Base-by-base conservation (phyloP, 2,888 invertebrate species). In the Onchidella celtica region DNA sequence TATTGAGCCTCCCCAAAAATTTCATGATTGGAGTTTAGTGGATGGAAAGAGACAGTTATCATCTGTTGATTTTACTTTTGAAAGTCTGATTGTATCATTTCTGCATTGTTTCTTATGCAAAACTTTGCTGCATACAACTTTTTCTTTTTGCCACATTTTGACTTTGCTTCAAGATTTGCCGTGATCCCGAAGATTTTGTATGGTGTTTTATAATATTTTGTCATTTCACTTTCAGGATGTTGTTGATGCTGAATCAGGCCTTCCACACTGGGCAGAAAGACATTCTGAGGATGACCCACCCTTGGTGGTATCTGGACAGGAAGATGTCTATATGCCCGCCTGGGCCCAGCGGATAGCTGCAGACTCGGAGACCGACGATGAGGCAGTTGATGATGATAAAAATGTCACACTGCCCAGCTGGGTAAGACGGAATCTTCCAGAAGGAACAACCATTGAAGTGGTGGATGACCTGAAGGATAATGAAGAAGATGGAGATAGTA, bases 401-500 rank as follows among this genome's bases (percentile, higher is more conserved):
- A 68, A 59, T 24, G 47, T 63, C 17, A 65, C 36, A 11, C 81
- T 89, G 40, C 89, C 89, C 34, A 63, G 73, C 32, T 89, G 88
- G 88, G 88, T 86, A 0, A 36, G 81, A 40, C 84, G 84, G 36
- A 85, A 83, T 9, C 82, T 79, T 4, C 76, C 80, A n/a, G 79
- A 81, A 17, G 82, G 75, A 29, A 81, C 81, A 17, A 38, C 81
- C 57, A 40, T 68, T 72, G 59, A 78, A 79, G 75, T 75, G n/a
- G 17, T 17, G 47, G 66, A 57, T 74, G 57, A 34, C 27, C 21
- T 65, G 3, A 40, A 36, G 69, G 68, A 76, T 40, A 72, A 81
- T 36, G 34, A 38, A 27, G 61, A n/a, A 14, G 38, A 75, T 57
- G 57, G 59, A 57, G 59, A 40, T 76, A 32, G 63, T 17, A 72